Percentiles rank a stretch among this genome's conserved stretches.
Conservation (phyloP, 2,113 vertebrate genomes). For the Glaucomys volans region DNA sequence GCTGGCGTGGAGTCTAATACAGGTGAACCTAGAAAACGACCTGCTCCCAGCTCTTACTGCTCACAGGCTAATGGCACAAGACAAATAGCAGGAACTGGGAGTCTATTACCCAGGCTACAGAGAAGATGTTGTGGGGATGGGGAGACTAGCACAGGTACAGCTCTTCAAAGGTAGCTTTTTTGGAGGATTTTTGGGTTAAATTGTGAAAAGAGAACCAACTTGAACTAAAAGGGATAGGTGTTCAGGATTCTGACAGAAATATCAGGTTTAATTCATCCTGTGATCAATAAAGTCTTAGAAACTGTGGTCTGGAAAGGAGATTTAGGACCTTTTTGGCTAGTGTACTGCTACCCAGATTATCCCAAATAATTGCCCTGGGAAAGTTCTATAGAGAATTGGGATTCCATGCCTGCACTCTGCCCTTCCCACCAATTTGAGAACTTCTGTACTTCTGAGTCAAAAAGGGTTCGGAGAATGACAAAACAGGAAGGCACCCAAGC, state of each 20-base stretch:
- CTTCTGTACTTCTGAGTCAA: background rate
- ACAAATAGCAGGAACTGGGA: too few relatives aligned
- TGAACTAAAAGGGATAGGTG: background rate
- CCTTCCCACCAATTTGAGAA: background rate
- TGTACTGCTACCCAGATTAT: background rate
- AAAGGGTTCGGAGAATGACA: too few relatives aligned
- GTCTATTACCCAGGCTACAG: background rate
- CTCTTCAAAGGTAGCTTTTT: background rate
- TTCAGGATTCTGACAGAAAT: background rate
- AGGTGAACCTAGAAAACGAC: background rate
- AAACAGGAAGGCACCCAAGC: too few relatives aligned
- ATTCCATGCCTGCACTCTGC: background rate
- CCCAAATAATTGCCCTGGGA: too few relatives aligned
- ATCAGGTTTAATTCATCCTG: background rate
- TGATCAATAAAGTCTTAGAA: background rate
- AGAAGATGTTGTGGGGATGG: accelerated
- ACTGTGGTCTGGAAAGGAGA: background rate
- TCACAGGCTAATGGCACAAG: too few relatives aligned
- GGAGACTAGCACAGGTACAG: too few relatives aligned
- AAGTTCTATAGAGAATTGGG: background rate
- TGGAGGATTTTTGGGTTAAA: background rate
- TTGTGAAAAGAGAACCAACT: background rate
- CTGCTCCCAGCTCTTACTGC: background rate
- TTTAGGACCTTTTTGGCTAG: background rate
- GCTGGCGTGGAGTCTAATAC: too few relatives aligned